phyloP scores from a whole-genome alignment of 1,140 invertebrate genomes.

The Metaphire vulgaris region DNA sequence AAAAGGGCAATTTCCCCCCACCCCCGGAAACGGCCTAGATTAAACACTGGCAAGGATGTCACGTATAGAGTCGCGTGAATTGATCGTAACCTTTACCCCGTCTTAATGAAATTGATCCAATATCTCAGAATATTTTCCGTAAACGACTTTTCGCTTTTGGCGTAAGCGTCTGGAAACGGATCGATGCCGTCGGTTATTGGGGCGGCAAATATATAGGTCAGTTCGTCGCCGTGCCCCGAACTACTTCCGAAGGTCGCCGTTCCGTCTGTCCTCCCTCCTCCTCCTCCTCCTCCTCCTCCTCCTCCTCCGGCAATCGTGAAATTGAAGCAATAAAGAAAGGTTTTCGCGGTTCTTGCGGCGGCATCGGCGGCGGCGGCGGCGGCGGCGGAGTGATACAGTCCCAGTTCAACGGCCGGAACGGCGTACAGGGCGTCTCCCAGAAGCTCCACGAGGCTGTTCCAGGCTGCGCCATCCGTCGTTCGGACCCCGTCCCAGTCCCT shows the following conservation, averaged over 20 bases:
- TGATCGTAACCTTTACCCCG: too few species aligned
- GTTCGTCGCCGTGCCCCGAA: constrained; percentile 65
- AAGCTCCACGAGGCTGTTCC: constrained; percentile 84
- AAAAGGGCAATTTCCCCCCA: too few species aligned
- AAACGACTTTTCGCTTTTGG: constrained; percentile 73
- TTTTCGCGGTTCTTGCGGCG: constrained; percentile 5
- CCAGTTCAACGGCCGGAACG: constrained; percentile 79
- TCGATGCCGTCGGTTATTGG: constrained; percentile 64
- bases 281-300: constrained; percentile 56
- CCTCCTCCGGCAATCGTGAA: neutral
- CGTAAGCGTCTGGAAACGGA: constrained; percentile 24
- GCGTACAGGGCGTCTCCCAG: constrained; percentile 81
- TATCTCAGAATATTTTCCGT: constrained; percentile 89
- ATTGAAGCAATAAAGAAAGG: neutral
- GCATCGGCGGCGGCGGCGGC: constrained; percentile 42
- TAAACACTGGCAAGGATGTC: too few species aligned
- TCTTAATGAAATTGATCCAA: constrained; percentile 92
- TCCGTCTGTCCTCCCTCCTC: constrained; percentile 60
- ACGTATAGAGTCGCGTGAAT: too few species aligned
- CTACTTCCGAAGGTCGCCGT: neutral
- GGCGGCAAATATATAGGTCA: constrained; percentile 85
- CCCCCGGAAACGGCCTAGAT: too few species aligned
- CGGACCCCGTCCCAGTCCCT: constrained; percentile 75
- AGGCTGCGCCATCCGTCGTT: constrained; percentile 60
- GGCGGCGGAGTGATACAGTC: constrained; percentile 55